Evolutionary conservation across 2,113 vertebrate genomes (phyloP), one percentile per base, ranked within the genome.

Genomic region (Pycnonotus jocosus): DNA sequence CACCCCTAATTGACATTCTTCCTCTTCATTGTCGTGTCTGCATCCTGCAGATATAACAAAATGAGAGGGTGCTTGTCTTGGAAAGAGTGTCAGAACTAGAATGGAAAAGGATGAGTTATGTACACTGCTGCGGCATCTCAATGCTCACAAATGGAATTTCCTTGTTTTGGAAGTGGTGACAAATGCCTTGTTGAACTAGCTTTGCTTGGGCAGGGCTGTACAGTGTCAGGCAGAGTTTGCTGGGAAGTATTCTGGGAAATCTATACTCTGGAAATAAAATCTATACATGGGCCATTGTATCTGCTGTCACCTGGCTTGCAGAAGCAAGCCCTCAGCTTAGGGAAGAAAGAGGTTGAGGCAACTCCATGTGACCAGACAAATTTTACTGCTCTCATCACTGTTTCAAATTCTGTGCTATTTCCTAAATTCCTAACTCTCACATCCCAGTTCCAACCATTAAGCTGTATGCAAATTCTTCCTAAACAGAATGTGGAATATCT

Each of bases 211-310:
- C 50, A 64, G 69, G 44, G 15, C 37, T 65, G 11, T 68, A 16
- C 11, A 56, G 30, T 8, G 51, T 20, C 44, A 48, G 33, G 31
- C 56, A 78, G 53, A 70, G 19, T 74, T 73, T 88, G 22, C 47
- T 86, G 38, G 54, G 10, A 91, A 50, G 10, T 15, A 5, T 62
- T 78, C 23, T 64, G 47, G 62, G 25, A 62, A 66, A 69, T 64
- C 11, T 10, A 1, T 20, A 24, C 19, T 18, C 16, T 79, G 45
- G 62, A 81, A 86, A 10, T 7, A 11, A 77, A 44, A 44, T 44
- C 33, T 44, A 0, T 19, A 6, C 0, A 0, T 22, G 18, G 33
- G 18, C 25, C 21, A 2, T 27, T 58, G 44, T 33, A 15, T 37
- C n/a, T 64, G 62, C 48, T 74, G 44, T 31, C n/a, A 37, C 25